phyloP scores from a whole-genome alignment of 2,888 invertebrate genomes.

The Monochamus alternatus region DNA sequence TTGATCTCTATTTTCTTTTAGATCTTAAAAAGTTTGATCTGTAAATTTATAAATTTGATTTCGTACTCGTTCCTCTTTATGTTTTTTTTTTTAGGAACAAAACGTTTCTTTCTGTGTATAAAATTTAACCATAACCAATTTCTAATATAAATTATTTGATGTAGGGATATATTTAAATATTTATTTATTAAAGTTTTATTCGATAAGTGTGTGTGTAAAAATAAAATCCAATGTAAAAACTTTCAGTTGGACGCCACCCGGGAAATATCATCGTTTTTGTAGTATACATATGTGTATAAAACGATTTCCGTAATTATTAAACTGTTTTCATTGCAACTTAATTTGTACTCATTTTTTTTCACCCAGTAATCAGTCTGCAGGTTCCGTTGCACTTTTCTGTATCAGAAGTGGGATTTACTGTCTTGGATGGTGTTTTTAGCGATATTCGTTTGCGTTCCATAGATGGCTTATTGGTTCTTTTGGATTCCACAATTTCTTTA shows the following conservation, averaged over 20 bases:
- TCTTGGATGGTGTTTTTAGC: no score
- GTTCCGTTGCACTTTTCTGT: background rate
- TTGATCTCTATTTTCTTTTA: background rate
- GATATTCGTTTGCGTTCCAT: no score
- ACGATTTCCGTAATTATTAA: background rate
- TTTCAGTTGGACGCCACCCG: background rate
- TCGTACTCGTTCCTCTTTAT: no score
- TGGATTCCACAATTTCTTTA: no score
- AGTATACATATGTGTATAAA: background rate
- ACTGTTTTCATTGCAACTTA: background rate
- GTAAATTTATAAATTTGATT: no score
- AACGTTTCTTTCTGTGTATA: no score
- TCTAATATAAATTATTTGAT: background rate
- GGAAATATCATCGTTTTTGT: background rate
- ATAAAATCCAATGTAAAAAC: background rate
- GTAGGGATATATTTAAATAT: background rate
- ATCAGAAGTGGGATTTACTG: background rate
- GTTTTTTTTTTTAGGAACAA: no score
- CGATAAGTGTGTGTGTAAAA: background rate
- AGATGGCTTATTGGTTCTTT: no score
- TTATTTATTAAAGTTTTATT: background rate
- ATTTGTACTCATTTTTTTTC: background rate
- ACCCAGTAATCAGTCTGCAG: background rate
- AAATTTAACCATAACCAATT: background rate
- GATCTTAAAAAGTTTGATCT: background rate